Evolutionary conservation across 2,113 vertebrate genomes (phyloP).

Genomic region (Mustela nigripes): DNA sequence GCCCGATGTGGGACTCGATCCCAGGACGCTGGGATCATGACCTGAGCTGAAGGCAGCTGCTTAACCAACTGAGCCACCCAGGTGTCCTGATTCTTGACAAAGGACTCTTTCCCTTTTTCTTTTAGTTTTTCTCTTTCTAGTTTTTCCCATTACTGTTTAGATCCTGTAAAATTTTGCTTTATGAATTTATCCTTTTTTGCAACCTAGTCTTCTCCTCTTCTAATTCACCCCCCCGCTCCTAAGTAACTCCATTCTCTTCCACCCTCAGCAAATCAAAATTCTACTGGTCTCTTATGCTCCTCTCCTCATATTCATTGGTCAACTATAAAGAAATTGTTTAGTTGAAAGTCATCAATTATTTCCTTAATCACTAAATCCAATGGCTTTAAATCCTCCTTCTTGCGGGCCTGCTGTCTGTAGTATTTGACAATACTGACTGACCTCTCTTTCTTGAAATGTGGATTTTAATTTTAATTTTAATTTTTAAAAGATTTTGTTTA

Average conservation of each 20-base stretch:
- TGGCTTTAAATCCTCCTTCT: neutral
- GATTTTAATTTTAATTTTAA: neutral
- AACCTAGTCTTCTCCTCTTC: neutral
- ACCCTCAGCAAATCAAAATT: constrained; percentile 21
- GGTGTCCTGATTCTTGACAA: neutral
- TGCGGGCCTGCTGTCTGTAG: neutral
- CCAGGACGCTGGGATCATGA: too few species aligned
- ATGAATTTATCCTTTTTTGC: neutral
- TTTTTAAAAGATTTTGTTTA: too few species aligned
- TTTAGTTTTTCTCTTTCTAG: too few species aligned
- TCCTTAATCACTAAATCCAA: neutral
- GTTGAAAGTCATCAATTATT: neutral
- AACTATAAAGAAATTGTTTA: neutral
- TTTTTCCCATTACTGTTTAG: constrained; percentile 10
- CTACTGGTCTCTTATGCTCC: neutral
- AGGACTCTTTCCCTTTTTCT: neutral
- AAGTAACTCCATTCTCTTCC: neutral
- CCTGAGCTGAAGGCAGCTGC: too few species aligned
- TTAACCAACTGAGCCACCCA: too few species aligned
- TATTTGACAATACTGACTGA: neutral
- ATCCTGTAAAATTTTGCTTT: neutral
- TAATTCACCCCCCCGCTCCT: neutral
- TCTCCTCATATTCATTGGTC: neutral
- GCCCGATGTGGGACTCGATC: too few species aligned
- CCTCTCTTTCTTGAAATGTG: neutral